Evolutionary conservation across 2,113 vertebrate species (phyloP), one percentile per base, ranked within the genome.

Genomic region (Spilogale gracilis): DNA sequence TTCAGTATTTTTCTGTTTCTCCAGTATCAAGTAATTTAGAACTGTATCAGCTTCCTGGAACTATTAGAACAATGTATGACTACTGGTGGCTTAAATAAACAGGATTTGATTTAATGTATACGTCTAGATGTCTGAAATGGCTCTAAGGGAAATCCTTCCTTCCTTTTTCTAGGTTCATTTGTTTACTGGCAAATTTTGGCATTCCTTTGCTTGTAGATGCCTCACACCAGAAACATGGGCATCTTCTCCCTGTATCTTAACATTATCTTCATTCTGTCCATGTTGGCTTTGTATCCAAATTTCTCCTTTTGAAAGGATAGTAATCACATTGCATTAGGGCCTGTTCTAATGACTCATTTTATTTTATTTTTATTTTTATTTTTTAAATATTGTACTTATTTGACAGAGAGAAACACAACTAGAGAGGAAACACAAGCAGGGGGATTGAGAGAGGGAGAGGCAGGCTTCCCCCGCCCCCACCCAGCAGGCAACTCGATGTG

Each of bases 151-250:
- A 45, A 43, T 79, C 6, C 1, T 13, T 27, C 60, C 54, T 58
- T 54, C 17, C 17, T 1, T 67, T n/a, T 78, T 32, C 43, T n/a
- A 38, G n/a, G 18, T 63, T 69, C 50, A 48, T 11, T 8, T 9
- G 3, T 67, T 73, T 69, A 21, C 58, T n/a, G 18, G 1, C 11
- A 9, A 9, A 45, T 50, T 43, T 52, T 43, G 43, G 8, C 3
- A 27, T 45, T 38, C 6, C 23, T 81, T 82, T 38, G 23, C n/a
- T 48, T 56, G 2, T 5, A 23, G 13, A 16, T 18, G 8, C 9
- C 38, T 60, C 4, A 0, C 13, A 5, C 61, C 0, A 23, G 32
- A n/a, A 63, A 76, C 14, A 8, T 0, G 8, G 32, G 0, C 1
- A 27, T 13, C 27, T 32, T 60, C 13, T 32, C 16, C 2, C 1